Evolutionary conservation across 2,888 invertebrate species (phyloP).

Genomic region (Steinernema scapterisci): DNA sequence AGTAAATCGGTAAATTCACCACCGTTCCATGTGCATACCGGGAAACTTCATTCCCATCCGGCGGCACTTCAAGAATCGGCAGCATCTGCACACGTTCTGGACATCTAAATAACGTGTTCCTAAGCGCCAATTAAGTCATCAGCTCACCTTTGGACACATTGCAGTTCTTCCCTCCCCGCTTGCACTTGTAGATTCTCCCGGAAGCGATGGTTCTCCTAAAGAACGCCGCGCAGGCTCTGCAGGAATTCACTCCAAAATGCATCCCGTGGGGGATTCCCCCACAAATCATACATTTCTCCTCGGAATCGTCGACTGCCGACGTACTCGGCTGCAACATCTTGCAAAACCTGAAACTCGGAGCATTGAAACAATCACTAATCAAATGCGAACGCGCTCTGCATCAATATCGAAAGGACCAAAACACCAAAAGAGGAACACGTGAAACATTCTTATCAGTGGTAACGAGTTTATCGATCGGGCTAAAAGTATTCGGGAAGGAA

Average conservation of each 20-base stretch:
- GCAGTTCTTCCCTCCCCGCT: not conserved
- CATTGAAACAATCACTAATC: too few relatives aligned
- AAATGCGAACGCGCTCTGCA: too few relatives aligned
- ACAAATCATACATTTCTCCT: constrained; percentile 7
- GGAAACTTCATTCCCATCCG: constrained; percentile 2
- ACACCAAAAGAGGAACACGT: too few relatives aligned
- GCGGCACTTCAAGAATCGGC: not conserved
- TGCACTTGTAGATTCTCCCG: constrained; percentile 4
- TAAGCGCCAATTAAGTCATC: not conserved
- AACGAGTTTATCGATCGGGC: too few relatives aligned
- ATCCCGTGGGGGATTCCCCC: not conserved
- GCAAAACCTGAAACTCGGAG: too few relatives aligned
- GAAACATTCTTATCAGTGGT: too few relatives aligned
- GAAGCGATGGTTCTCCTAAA: not conserved
- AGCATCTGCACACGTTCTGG: not conserved
- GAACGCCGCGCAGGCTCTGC: constrained; percentile 10
- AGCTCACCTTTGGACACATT: not conserved
- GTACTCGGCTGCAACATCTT: not conserved
- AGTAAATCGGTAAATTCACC: too few relatives aligned
- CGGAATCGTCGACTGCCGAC: not conserved
- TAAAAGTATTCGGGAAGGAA: not conserved
- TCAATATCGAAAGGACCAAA: too few relatives aligned
- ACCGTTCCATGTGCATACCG: too few relatives aligned
- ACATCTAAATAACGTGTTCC: not conserved
- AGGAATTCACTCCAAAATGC: constrained; percentile 4